Base-by-base conservation (phyloP, 2,113 vertebrate genomes). In the Cyphomyrus discorhynchus region DNA sequence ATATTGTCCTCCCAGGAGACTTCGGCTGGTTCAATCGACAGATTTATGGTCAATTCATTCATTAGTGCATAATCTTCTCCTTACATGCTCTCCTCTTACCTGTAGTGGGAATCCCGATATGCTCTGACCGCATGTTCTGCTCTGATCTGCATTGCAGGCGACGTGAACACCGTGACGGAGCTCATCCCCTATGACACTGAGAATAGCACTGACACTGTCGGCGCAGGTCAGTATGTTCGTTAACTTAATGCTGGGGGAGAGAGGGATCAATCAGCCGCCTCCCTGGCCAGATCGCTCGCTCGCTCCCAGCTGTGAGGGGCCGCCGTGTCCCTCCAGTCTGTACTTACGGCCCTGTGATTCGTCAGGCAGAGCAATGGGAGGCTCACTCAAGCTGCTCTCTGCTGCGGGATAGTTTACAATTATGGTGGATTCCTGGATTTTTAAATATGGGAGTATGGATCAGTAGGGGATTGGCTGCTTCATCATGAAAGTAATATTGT, bases 151-250 rank as follows among this genome's bases (percentile, higher is more conserved):
- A 66, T 47, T 74, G 6, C 84, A 96, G 96, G 95, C 89, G 95
- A 96, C 45, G 90, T 93, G 89, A 96, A 96, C 87, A 91, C 93
- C 0, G 94, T 96, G 35, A 92, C 90, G 0, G 94, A 96, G 49
- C 93, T 95, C 31, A 95, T 94, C 8, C 95, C 95, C 35, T 96
- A 96, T 11, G 96, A 95, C 91, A 96, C 92, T 0, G 95, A 96
- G 91, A 97, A 97, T 91, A 95, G 96, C 88, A 97, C 95, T 0
- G 96, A 97, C 91, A 92, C 96, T 39, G 95, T 97, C 91, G 95
- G 95, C 86, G 94, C 97, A 95, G 97, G 97, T 98, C 88, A 95
- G 96, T 93, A 27, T 53, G 35, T 56, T 87, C 53, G n/a, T 35
- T 83, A 6, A 39, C 70, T 6, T 27, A 9, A 66, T 42, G 17